Conservation (phyloP, 2,113 vertebrate species). For the Prochilodus magdalenae region DNA sequence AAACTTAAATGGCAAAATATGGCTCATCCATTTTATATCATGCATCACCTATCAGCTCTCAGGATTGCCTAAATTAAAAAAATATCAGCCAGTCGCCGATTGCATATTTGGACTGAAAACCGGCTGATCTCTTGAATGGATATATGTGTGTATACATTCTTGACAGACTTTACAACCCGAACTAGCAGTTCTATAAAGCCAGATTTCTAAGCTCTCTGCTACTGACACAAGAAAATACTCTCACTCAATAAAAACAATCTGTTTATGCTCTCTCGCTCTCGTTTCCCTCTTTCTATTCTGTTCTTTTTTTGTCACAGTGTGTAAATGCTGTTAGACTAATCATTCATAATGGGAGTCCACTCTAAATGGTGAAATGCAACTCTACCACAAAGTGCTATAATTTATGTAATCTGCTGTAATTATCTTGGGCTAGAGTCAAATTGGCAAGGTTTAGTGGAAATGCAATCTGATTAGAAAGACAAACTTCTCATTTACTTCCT, state of each 20-base stretch:
- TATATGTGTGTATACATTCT: too few relatives aligned
- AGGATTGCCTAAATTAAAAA: too few relatives aligned
- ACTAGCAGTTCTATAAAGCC: too few relatives aligned
- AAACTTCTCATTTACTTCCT: not conserved
- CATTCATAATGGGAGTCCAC: conserved; percentile 2
- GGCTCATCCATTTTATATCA: too few relatives aligned
- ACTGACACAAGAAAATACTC: not conserved
- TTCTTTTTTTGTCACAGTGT: not conserved
- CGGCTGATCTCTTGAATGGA: too few relatives aligned
- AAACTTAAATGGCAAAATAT: too few relatives aligned
- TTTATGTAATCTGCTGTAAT: conserved; percentile 25
- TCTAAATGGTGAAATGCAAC: conserved; percentile 8
- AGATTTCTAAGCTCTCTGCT: not conserved
- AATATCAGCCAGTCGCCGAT: too few relatives aligned
- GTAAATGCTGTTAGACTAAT: not conserved
- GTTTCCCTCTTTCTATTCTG: not conserved
- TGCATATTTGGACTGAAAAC: too few relatives aligned
- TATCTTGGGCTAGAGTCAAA: conserved; percentile 14
- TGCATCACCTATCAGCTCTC: too few relatives aligned
- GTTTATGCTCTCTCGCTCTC: conserved; percentile 4
- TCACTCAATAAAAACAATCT: not conserved
- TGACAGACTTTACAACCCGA: too few relatives aligned
- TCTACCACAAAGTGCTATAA: conserved; percentile 16
- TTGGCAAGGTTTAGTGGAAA: conserved; percentile 16
- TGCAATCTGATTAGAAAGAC: conserved; percentile 17